These are phyloP conservation scores for Dromococcyx pavoninus DNA, from an alignment of 2,797 vertebrate genomes.

Conservation along the genomic window DNA sequence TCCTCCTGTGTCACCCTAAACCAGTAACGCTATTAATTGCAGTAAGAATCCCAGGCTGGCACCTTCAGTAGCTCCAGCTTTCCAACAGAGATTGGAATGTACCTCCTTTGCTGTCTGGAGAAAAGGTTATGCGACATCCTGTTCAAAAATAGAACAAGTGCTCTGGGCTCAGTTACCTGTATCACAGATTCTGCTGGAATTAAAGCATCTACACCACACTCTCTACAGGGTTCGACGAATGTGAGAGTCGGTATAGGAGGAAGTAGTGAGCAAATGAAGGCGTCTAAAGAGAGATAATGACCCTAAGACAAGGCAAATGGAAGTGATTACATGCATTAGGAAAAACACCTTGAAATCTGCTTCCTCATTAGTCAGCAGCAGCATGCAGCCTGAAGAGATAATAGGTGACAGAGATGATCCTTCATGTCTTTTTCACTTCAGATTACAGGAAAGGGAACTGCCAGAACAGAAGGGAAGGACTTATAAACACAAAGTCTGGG, in stretches of 20 bases:
- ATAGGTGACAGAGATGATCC: not conserved
- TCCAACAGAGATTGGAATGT: not conserved
- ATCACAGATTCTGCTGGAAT: not conserved
- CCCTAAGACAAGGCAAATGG: not conserved
- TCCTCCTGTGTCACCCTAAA: not conserved
- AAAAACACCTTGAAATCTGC: not conserved
- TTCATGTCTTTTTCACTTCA: not conserved
- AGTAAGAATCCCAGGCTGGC: not conserved
- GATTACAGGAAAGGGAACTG: not conserved
- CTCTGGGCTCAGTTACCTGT: accelerated
- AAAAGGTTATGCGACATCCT: not conserved
- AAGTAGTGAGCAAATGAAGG: not conserved
- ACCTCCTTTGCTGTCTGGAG: not conserved
- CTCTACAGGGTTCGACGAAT: not conserved
- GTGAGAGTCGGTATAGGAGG: not conserved
- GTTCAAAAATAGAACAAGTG: not conserved
- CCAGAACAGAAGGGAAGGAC: not conserved
- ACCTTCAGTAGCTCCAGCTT: not conserved
- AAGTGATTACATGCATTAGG: not conserved
- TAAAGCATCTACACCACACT: not conserved
- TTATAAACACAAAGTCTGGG: not conserved
- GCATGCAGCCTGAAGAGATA: not conserved
- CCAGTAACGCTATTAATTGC: not conserved
- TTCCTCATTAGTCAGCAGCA: not conserved
- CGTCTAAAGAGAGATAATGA: not conserved